Evolutionary conservation across 2,888 invertebrate species (phyloP), one percentile per base, ranked within the genome.

Genomic region (Eueremaeus valkanovi): DNA sequence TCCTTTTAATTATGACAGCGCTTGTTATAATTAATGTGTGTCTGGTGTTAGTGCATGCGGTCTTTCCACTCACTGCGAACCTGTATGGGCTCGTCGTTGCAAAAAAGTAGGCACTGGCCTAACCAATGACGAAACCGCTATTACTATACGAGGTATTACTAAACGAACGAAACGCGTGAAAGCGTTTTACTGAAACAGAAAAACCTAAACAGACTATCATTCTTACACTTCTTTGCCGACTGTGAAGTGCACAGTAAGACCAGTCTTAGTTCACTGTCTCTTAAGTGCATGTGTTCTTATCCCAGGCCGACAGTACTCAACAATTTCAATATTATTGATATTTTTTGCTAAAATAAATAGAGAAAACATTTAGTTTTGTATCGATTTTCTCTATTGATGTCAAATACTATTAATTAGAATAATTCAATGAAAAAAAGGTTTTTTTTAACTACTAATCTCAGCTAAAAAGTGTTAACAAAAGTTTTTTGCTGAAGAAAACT

Each of bases 31-130:
- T n/a, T n/a, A n/a, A n/a, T n/a, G n/a, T n/a, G n/a, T n/a, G n/a
- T n/a, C n/a, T n/a, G n/a, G n/a, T n/a, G n/a, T n/a, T n/a, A 36
- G 11, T 36, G 36, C 36, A 8, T 36, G 36, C 36, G 5, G 6
- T 36, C 36, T 36, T 11, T 36, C 36, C 11, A 36, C 36, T 36
- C 6, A 16, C 9, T 45, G 45, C 6, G 16, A 45, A 45, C 45
- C 45, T 45, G 45, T 45, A 6, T 45, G 45, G 9, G 36, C 36
- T 36, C 45, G 16, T 3, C 21, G 21, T 3, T 6, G 51, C 13
- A 3, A 55, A 33, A 63, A 63, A 33, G 33, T 63, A 63, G 63
- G 63, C 33, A 63, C 63, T 63, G 63, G 63, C 63, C 63, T 63
- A 63, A 63, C 33, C 18, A 6, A n/a, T 63, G 63, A 63, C 63